Evolutionary conservation across 1,140 invertebrate genomes (phyloP).

Genomic region (Grapholita molesta): DNA sequence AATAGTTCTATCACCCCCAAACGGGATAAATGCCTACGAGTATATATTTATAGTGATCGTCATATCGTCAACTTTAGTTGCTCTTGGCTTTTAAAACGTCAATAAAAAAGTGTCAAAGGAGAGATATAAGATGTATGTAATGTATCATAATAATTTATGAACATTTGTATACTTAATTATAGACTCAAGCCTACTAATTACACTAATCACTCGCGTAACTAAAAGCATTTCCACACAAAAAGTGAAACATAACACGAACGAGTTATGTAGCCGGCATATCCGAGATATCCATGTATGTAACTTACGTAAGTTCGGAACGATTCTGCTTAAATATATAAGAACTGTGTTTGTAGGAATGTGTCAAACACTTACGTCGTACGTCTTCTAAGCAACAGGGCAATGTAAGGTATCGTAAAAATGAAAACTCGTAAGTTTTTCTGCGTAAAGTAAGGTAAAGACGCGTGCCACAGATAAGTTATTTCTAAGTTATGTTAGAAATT

Average conservation of each 20-base stretch:
- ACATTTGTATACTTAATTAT: no score
- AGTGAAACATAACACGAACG: background rate
- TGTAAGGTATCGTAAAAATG: background rate
- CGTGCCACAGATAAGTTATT: background rate
- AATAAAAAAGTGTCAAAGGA: no score
- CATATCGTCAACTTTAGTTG: no score
- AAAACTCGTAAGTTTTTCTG: background rate
- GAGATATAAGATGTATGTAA: no score
- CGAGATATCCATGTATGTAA: background rate
- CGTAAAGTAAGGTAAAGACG: background rate
- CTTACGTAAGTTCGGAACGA: background rate
- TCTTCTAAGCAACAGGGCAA: background rate
- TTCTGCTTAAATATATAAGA: background rate
- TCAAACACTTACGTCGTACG: background rate
- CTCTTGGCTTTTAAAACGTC: no score
- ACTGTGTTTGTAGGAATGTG: background rate
- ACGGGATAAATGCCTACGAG: no score
- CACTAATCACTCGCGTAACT: background rate
- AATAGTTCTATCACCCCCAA: no score
- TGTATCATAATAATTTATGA: no score
- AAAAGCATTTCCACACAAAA: background rate
- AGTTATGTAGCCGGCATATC: background rate
- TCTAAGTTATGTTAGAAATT: no score
- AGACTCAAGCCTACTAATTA: no score
- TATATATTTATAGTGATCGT: no score